Conservation (phyloP, 2,797 vertebrate species). For the Craterocephalus amniculus region DNA sequence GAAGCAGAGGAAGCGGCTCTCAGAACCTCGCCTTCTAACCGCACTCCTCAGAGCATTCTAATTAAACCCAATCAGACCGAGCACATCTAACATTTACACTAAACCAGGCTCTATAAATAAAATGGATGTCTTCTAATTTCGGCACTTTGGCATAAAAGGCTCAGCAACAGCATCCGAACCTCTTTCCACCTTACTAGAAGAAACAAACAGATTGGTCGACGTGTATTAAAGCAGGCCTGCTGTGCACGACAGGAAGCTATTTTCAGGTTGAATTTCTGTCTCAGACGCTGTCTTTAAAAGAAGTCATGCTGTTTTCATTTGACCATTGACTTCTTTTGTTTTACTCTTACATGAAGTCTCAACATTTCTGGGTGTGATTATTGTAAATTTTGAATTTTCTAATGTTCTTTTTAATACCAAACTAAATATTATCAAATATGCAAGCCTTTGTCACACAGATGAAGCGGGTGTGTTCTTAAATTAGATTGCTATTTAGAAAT, state of each 20-base stretch:
- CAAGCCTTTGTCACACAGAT: not conserved
- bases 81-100: conserved; percentile 61
- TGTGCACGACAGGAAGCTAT: conserved; percentile 61
- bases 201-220: conserved; percentile 67
- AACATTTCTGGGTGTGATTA: not conserved
- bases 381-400: not conserved
- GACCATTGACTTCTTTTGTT: conserved; percentile 19
- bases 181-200: conserved; percentile 51
- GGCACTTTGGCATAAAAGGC: conserved; percentile 59
- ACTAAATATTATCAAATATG: not conserved
- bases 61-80: conserved; percentile 62
- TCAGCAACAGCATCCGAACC: conserved; percentile 51
- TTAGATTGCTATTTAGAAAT: not conserved
- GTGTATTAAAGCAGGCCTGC: conserved; percentile 56
- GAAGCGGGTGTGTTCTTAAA: not conserved
- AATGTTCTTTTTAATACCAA: not conserved
- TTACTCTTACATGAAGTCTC: conserved; percentile 27
- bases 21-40: conserved; percentile 1
- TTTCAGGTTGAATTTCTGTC: conserved; percentile 57
- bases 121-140: conserved; percentile 64
- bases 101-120: conserved; percentile 71
- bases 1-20: conserved; percentile 35
- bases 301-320: conserved; percentile 29
- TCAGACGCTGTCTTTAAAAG: conserved; percentile 44
- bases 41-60: conserved; percentile 38